These are phyloP conservation scores for Hetaerina americana DNA, from an alignment of 1,140 invertebrate species.

Conservation along the genomic window DNA sequence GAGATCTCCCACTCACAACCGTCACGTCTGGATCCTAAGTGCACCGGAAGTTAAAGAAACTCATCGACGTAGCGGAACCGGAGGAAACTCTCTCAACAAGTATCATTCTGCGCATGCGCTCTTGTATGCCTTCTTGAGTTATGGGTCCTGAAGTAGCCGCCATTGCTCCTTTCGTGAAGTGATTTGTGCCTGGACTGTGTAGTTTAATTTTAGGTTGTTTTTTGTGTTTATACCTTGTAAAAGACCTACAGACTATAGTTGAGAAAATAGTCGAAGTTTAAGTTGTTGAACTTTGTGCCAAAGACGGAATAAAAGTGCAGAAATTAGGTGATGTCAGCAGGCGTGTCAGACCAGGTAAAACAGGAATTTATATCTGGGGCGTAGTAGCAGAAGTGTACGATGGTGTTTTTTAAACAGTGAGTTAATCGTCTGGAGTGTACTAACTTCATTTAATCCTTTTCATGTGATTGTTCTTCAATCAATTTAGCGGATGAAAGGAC, in stretches of 20 bases:
- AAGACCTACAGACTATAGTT: constrained; percentile 5
- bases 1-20: neutral
- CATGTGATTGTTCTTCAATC: constrained; percentile 3
- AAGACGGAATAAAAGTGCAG: constrained; percentile 15
- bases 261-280: constrained; percentile 11
- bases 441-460: neutral
- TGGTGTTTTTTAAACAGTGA: neutral
- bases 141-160: constrained; percentile 10
- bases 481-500: constrained; percentile 77
- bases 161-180: constrained; percentile 14
- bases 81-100: neutral
- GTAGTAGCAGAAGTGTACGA: constrained; percentile 9
- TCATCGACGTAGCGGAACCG: neutral
- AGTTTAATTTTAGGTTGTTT: constrained; percentile 15
- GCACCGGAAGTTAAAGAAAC: neutral
- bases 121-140: neutral
- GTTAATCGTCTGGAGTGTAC: neutral
- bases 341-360: constrained; percentile 31
- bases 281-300: constrained; percentile 9
- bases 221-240: constrained; percentile 8
- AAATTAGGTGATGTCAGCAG: constrained; percentile 29
- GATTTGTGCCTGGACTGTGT: constrained; percentile 12
- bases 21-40: neutral
- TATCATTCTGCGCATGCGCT: neutral
- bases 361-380: constrained; percentile 12